Evolutionary conservation across 2,113 vertebrate species (phyloP), one percentile per base, ranked within the genome.

Genomic region (Colossoma macropomum): DNA sequence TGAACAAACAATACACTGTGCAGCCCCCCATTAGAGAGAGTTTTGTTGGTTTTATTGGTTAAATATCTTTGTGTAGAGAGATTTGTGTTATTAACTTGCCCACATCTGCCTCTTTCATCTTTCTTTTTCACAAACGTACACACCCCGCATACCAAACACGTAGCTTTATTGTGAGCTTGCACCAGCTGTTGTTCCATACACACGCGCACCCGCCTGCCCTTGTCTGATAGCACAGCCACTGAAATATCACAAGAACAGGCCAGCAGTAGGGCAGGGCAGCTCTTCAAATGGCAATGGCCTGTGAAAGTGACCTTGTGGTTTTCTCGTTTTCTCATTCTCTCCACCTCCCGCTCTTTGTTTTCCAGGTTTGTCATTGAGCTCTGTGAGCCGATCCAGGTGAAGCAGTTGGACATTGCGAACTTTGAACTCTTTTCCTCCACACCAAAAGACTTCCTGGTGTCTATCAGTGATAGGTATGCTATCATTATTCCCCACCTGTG

Each of bases 381-480:
- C 80, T 99, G 98, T 95, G 98, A 99, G 90, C 98, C 97, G 45
- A 97, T 99, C 89, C 98, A 99, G 92, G 98, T 99, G 82, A 98
- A 99, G 86, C 98, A 99, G 89, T 87, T 99, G 93, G 98, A 99
- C 90, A 97, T 99, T 75, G 98, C 97, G 70, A 99, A 99, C 91
- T 98, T 98, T 80, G 98, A 99, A 86, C 96, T 99, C 82, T 99
- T 99, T 90, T 99, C 98, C 68, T 99, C 98, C 16, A 99, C 97
- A 75, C 98, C 98, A 30, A 98, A 96, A 94, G 98, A 99, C 89
- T 99, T 99, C 84, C 87, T 99, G 75, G 97, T 99, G 81, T 99
- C 97, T 71, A 99, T 99, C 89, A 99, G 97, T 91, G 98, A 99
- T 95, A 95, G 98, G 98, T 99, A 92, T 84, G 27, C 50, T 23